Conservation (phyloP, 2,888 invertebrate species). For the Tenthredo mesomela region DNA sequence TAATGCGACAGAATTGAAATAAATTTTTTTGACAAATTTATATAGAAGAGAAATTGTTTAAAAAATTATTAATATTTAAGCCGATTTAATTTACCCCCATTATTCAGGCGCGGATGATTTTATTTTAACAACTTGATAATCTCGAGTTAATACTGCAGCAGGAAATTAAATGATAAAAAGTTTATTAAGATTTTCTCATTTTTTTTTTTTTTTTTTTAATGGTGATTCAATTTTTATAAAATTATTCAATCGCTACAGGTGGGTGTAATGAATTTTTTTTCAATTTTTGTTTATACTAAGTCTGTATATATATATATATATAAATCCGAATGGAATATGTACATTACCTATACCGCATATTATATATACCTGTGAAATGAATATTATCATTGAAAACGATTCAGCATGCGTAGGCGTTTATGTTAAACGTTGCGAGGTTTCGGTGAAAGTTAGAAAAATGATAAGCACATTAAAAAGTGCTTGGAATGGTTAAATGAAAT, state of each 20-base stretch:
- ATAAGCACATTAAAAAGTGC: slow-evolving; percentile 46
- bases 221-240: background rate
- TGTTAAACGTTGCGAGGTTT: background rate
- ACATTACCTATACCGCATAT: too few species aligned
- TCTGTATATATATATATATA: too few species aligned
- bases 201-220: background rate
- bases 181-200: background rate
- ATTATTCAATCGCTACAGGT: too few species aligned
- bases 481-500: slow-evolving; percentile 38
- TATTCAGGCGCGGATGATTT: background rate
- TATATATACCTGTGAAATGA: background rate
- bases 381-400: slow-evolving; percentile 17
- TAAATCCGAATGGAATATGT: too few species aligned
- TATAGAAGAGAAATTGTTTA: too few species aligned
- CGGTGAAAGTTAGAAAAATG: slow-evolving; percentile 34
- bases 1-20: background rate
- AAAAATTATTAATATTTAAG: too few species aligned
- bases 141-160: background rate
- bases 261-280: too few species aligned
- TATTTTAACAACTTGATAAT: background rate
- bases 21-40: background rate
- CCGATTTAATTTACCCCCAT: background rate
- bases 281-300: too few species aligned
- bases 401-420: background rate
- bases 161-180: background rate